Evolutionary conservation across 2,113 vertebrate genomes (phyloP), one percentile per base, ranked within the genome.

Genomic region (Muscicapa adusta): DNA sequence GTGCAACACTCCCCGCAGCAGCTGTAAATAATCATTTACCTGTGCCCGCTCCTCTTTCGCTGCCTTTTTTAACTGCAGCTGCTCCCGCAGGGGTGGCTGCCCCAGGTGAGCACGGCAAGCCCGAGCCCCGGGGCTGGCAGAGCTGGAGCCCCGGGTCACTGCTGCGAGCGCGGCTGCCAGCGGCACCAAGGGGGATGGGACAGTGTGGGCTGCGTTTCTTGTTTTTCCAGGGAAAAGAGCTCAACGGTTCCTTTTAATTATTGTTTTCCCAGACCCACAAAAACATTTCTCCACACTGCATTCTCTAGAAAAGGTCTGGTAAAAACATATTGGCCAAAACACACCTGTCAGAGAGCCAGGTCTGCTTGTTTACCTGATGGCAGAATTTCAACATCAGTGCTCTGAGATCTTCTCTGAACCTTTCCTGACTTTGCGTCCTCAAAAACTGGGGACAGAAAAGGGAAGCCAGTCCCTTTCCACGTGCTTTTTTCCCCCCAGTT

Each of bases 11-110:
- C 71, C 76, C 54, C 65, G 8, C 66, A 81, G 62, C 60, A 86
- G 43, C 84, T 91, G 89, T 96, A 97, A 97, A 96, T 96, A 82
- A 96, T 74, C 93, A 91, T 97, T 97, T 96, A 96, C 95, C 91
- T 74, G 36, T 9, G 31, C 51, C 33, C 40, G 57, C 62, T 82
- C 33, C 60, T 83, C 53, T 88, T 83, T 78, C 28, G 14, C 29
- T 40, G 53, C 7, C 83, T 66, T 73, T 65, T 56, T 58, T 68
- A 47, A 84, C 47, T 6, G 45, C 70, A 29, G 65, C 75, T 61
- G 65, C 75, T 61, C 56, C 33, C 34, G 19, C 38, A 80, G 45
- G 38, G 65, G 18, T 25, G 63, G 62, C 9, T 61, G 38, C 7
- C 9, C 16, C 85, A 80, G 65, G 36, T 48, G 58, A 28, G 54